Percentiles rank a stretch among this genome's conserved stretches.
Evolutionary conservation across 2,888 invertebrate species (phyloP).

Genomic region (Branchipolynoe longqiensis): DNA sequence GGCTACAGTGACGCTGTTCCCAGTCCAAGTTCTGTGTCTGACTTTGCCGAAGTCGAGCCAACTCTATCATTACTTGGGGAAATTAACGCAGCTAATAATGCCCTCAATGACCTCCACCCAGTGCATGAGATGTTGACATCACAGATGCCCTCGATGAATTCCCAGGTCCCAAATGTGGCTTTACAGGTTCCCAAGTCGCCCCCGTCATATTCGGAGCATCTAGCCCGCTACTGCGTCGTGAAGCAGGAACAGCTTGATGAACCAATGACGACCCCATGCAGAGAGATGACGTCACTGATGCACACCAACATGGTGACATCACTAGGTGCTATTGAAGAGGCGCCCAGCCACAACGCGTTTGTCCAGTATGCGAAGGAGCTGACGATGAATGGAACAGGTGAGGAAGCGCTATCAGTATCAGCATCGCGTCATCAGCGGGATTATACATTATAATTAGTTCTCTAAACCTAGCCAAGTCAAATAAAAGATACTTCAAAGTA

Average conservation of each 20-base stretch:
- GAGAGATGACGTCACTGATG: neutral
- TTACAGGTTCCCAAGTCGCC: neutral
- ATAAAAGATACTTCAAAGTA: too few species aligned
- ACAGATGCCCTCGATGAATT: neutral
- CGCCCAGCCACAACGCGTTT: slow-evolving; percentile 22
- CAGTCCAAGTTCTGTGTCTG: slow-evolving; percentile 18
- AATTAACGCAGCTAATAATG: slow-evolving; percentile 14
- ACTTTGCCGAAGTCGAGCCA: slow-evolving; percentile 22
- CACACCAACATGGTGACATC: slow-evolving; percentile 31
- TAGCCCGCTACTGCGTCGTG: slow-evolving; percentile 20
- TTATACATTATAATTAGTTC: too few species aligned
- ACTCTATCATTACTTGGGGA: slow-evolving; percentile 16
- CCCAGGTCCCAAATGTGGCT: neutral
- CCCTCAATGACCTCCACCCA: slow-evolving; percentile 33
- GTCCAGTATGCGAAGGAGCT: slow-evolving; percentile 42
- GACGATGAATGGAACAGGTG: slow-evolving; percentile 50
- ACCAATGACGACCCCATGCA: neutral
- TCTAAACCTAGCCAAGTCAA: too few species aligned
- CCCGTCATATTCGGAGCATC: slow-evolving; percentile 43
- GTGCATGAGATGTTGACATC: slow-evolving; percentile 10
- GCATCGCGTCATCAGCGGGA: too few species aligned
- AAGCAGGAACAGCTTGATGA: slow-evolving; percentile 36
- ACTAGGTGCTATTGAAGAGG: neutral
- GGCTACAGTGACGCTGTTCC: slow-evolving; percentile 20
- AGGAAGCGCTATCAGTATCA: too few species aligned